Evolutionary conservation across 2,113 vertebrate species (phyloP).

Genomic region (Festucalex cinctus): DNA sequence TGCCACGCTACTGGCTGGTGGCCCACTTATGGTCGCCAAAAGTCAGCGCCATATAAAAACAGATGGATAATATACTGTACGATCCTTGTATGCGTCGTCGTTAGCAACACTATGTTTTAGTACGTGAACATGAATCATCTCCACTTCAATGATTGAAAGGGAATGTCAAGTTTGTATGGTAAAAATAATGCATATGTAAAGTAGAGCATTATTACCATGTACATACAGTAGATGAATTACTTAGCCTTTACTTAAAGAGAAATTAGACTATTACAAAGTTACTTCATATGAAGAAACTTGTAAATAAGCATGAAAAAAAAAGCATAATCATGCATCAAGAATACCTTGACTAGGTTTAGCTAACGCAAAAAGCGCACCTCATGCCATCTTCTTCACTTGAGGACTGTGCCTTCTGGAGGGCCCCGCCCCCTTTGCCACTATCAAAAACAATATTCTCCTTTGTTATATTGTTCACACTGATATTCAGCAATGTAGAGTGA

Average conservation of each 20-base stretch:
- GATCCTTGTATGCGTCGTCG: neutral
- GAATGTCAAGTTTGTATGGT: constrained; percentile 23
- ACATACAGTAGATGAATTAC: constrained; percentile 46
- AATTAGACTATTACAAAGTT: constrained; percentile 15
- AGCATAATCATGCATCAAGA: constrained; percentile 25
- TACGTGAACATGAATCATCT: neutral
- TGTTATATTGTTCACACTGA: constrained; percentile 29
- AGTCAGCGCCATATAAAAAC: too few species aligned
- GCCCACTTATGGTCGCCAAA: too few species aligned
- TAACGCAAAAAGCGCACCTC: neutral
- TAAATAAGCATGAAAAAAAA: neutral
- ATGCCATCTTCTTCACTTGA: constrained; percentile 1
- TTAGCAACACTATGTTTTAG: neutral
- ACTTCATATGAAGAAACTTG: neutral
- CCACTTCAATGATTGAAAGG: constrained; percentile 11
- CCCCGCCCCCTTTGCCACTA: constrained; percentile 24
- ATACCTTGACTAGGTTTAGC: constrained; percentile 17
- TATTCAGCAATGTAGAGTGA: constrained; percentile 17
- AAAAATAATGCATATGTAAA: constrained; percentile 36
- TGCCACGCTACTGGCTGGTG: too few species aligned
- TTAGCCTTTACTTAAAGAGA: constrained; percentile 19
- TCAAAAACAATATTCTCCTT: constrained; percentile 21
- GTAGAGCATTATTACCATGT: constrained; percentile 49
- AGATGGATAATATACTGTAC: too few species aligned
- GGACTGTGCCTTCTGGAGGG: constrained; percentile 44